Evolutionary conservation across 53 echinoderm and acorn worm genomes (phyloP), one percentile per base, ranked within the genome.

Genomic region (Henricia sp.): DNA sequence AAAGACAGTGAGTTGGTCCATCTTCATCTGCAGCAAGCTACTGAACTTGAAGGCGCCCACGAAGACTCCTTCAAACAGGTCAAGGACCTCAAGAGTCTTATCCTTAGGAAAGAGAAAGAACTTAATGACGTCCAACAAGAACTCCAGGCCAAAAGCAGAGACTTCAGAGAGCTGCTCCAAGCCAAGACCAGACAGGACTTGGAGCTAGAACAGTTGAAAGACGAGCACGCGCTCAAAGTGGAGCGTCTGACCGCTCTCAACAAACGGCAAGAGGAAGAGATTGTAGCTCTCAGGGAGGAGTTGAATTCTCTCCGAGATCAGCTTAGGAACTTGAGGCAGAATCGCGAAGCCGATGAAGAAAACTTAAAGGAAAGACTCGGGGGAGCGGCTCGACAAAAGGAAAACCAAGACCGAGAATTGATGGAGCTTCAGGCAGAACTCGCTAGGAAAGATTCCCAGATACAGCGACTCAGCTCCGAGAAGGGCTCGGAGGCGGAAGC

Each of bases 251-350:
- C 89, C 32, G 87, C 80, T 70, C 87, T 84, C 6, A 91, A 91
- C 36, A 86, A 93, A 78, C 88, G 75, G 46, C 95, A 93, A 65
- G 95, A 95, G 55, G 85, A 82, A 11, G 95, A 95, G 80, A 93
- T 95, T 59, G 39, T 51, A 26, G 68, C 46, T 33, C 86, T 95
- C n/a, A 57, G 82, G 66, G 86, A 91, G 65, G 93, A 95, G 37
- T 56, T 95, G 28, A 74, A 74, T 37, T 27, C 58, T 8, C 93
- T 89, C 48, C 72, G 72, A 24, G 87, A 89, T 0, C 91, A 89
- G 32, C 70, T 95, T 6, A 59, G 68, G 57, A 70, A 58, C 20
- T 60, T 91, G 65, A 91, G 83, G 36, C 68, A 71, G 38, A 68
- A 42, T 24, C 71, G 89, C 65, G 91, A 91, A 6, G 68, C 84